phyloP scores from a whole-genome alignment of 2,113 vertebrate species.

The Variabilichromis moorii region DNA sequence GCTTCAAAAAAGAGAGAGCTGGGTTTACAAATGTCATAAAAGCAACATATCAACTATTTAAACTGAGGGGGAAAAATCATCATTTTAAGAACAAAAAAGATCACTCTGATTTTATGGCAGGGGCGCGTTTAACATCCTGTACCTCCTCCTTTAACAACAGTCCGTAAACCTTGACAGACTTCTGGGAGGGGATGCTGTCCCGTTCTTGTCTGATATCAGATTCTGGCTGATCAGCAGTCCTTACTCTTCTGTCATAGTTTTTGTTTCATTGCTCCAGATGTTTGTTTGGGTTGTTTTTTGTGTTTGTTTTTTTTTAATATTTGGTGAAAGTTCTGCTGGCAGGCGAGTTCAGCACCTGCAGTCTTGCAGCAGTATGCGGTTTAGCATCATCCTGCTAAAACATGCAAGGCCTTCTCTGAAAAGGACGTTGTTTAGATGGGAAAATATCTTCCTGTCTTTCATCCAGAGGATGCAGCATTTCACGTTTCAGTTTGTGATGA shows the following conservation, averaged over 20 bases:
- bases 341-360: not conserved
- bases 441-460: not conserved
- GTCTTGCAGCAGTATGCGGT: not conserved
- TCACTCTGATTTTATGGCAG: not conserved
- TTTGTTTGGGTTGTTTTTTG: not conserved
- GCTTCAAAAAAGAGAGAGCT: not conserved
- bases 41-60: not conserved
- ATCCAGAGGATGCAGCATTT: not conserved
- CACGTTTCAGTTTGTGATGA: not conserved
- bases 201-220: not conserved
- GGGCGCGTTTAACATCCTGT: not conserved
- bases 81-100: not conserved
- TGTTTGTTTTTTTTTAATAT: not conserved
- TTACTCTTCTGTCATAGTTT: not conserved
- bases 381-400: not conserved
- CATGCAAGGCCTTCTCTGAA: not conserved
- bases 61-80: fast-evolving
- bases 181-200: not conserved
- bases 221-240: not conserved
- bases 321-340: not conserved
- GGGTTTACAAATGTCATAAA: not conserved
- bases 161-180: not conserved
- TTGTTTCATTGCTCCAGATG: not conserved
- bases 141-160: not conserved
- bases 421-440: not conserved